phyloP scores from a whole-genome alignment of 2,113 vertebrate genomes.

The Megaptera novaeangliae region DNA sequence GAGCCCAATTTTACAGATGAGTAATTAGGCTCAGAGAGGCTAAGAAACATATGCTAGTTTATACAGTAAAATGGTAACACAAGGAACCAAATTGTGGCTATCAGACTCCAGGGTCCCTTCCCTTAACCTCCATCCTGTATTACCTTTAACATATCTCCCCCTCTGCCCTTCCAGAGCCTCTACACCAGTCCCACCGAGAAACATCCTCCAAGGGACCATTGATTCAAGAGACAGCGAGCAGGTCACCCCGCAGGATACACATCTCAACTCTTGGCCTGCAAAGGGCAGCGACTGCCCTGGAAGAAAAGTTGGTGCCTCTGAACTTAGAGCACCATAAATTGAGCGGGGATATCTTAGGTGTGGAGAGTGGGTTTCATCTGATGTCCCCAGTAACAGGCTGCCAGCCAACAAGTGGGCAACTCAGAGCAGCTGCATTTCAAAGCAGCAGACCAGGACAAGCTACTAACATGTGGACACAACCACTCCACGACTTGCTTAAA shows the following conservation, averaged over 20 bases:
- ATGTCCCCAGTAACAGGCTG: background rate
- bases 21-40: background rate
- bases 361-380: background rate
- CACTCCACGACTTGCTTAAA: conserved; percentile 52
- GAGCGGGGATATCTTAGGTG: background rate
- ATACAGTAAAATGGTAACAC: background rate
- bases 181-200: background rate
- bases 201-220: background rate
- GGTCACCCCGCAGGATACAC: background rate
- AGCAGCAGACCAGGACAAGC: background rate
- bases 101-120: background rate
- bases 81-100: background rate
- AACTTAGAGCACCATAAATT: background rate
- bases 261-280: background rate
- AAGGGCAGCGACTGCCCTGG: background rate
- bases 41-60: background rate
- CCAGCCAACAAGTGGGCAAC: background rate
- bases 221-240: background rate
- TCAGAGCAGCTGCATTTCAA: background rate
- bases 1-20: background rate
- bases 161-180: background rate
- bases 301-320: background rate
- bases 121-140: background rate
- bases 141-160: background rate
- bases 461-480: background rate